Evolutionary conservation across 1,140 invertebrate genomes (phyloP), one percentile per base, ranked within the genome.

Genomic region (Phymastichus coffea): DNA sequence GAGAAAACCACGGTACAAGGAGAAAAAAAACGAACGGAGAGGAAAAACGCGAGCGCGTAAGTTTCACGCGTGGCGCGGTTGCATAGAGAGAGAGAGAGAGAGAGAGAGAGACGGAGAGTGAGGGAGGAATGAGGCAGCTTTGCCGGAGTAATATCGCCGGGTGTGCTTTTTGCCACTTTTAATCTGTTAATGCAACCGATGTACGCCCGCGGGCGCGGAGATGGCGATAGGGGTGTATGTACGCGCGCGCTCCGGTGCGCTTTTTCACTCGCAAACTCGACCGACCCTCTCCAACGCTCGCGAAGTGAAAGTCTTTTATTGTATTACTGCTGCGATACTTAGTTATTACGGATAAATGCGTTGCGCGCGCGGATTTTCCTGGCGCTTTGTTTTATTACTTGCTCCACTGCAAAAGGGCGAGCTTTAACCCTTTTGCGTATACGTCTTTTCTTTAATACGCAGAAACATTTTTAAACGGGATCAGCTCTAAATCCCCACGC

Each of bases 121-220:
- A 9, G 52, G 22, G 35, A 12, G 20, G 19, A 14, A 20, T 2
- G 37, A 19, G 51, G 3, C 19, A 3, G 33, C 49, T 49, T 26
- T 26, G 44, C 51, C 47, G 60, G 54, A 68, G 65, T 69, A 69
- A 70, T 70, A 71, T 67, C 54, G 58, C 63, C 54, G 49, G 30
- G 57, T 60, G 65, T 65, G 62, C 63, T 71, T 73, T 71, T 70
- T 70, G 64, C 69, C 61, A 70, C 66, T 71, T 73, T 73, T 73
- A 71, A 73, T 73, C 66, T 73, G 66, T 69, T 70, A 73, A 73
- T 73, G 70, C 64, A 72, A 68, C 63, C 47, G 41, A 26, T 44
- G 51, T 61, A 66, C 63, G 68, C 67, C 55, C 46, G 40, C 40
- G 57, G 59, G 63, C 58, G 57, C 44, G 33, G 51, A 54, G 57